Percentiles rank a stretch among this genome's conserved stretches.
phyloP scores from a whole-genome alignment of 2,113 vertebrate genomes.

The Neogobius melanostomus region DNA sequence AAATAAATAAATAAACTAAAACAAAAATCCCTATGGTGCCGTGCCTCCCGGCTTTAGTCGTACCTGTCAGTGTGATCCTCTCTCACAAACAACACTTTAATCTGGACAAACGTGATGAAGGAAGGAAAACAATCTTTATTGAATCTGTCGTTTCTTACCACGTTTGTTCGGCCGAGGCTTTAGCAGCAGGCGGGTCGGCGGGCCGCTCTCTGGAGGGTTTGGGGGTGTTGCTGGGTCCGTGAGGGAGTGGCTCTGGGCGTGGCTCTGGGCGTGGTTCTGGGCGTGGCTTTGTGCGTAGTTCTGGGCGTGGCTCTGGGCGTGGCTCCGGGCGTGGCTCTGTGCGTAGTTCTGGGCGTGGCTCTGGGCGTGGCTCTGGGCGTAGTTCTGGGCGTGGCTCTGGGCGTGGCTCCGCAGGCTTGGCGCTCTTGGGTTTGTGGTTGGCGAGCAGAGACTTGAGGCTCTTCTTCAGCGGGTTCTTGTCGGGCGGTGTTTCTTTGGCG shows the following conservation, averaged over 20 bases:
- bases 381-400: conserved; percentile 23
- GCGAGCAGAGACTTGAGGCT: conserved; percentile 74
- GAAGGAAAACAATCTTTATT: not conserved
- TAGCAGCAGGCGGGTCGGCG: not conserved
- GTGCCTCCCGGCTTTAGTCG: too few relatives aligned
- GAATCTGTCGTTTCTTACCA: conserved; percentile 59
- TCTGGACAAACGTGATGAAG: too few relatives aligned
- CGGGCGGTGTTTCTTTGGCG: conserved; percentile 34
- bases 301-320: not conserved
- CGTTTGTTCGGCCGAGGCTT: conserved; percentile 14
- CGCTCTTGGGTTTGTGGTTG: conserved; percentile 63
- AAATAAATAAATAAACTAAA: too few relatives aligned
- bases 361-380: too few relatives aligned
- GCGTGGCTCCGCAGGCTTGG: conserved; percentile 42
- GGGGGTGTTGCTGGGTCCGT: not conserved
- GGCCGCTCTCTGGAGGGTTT: not conserved
- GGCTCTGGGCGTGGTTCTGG: not conserved
- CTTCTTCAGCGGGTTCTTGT: conserved; percentile 61
- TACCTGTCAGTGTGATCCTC: too few relatives aligned
- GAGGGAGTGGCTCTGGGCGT: conserved; percentile 3
- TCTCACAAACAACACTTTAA: too few relatives aligned
- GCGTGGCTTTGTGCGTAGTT: not conserved
- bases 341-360: conserved; percentile 23
- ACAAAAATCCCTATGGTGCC: too few relatives aligned
- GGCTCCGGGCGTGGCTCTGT: not conserved